phyloP scores from a whole-genome alignment of 2,113 vertebrate species.

The Uropsilus gracilis region DNA sequence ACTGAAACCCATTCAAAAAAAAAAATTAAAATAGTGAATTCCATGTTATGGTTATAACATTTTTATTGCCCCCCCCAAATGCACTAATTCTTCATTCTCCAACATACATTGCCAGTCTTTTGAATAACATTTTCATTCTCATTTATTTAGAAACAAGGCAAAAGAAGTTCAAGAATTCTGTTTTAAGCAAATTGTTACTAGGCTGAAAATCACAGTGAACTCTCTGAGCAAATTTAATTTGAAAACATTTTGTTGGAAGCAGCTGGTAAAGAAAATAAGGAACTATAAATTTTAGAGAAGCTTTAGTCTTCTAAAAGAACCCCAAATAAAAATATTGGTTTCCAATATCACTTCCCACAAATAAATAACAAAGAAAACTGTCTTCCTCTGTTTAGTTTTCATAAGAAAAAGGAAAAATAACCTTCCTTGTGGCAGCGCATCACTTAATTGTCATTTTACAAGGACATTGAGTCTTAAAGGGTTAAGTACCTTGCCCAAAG shows the following conservation, averaged over 20 bases:
- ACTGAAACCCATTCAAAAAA: not conserved
- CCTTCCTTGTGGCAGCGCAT: not conserved
- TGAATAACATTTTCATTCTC: not conserved
- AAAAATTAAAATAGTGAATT: not conserved
- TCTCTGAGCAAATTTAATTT: not conserved
- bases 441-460: not conserved
- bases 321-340: conserved; percentile 17
- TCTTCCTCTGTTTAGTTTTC: not conserved
- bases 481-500: not conserved
- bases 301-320: not conserved
- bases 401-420: not conserved
- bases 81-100: not conserved
- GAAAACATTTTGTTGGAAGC: not conserved
- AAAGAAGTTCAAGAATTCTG: not conserved
- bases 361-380: not conserved
- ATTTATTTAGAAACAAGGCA: not conserved
- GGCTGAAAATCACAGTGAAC: not conserved
- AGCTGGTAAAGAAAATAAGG: not conserved
- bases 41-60: too few species aligned
- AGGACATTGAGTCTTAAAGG: not conserved
- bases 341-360: not conserved
- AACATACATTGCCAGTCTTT: not conserved
- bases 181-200: not conserved
- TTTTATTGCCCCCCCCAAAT: not conserved
- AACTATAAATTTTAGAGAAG: not conserved